These are phyloP conservation scores for Agrypnia vestita DNA, from an alignment of 1,140 invertebrate species.

Conservation along the genomic window DNA sequence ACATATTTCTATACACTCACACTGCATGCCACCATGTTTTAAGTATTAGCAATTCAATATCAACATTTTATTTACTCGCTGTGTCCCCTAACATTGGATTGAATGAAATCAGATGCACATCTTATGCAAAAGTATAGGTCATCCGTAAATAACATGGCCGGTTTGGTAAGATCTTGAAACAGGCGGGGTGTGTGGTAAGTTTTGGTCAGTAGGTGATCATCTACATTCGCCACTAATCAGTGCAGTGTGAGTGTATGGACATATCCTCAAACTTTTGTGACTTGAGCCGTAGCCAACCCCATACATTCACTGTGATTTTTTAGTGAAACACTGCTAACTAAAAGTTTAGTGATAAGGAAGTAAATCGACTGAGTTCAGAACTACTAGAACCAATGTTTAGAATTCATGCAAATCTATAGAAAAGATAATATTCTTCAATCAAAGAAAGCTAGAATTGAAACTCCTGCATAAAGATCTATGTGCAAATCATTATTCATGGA, in stretches of 20 bases:
- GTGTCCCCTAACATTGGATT: no score
- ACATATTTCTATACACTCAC: background rate
- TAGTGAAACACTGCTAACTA: background rate
- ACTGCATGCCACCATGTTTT: background rate
- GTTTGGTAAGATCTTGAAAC: no score
- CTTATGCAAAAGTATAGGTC: no score
- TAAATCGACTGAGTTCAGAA: no score
- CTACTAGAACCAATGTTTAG: background rate
- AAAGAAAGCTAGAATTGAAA: constrained; percentile 39
- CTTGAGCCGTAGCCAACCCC: background rate
- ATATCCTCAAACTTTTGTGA: background rate
- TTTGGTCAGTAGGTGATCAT: no score
- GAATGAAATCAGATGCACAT: no score
- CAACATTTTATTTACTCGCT: background rate
- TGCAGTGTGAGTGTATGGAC: no score
- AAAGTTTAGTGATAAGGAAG: background rate
- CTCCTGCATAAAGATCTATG: no score
- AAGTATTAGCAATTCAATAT: background rate
- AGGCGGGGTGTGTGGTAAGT: no score
- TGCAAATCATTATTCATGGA: no score
- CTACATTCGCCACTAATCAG: no score
- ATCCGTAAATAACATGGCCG: no score
- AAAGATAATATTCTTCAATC: constrained; percentile 9
- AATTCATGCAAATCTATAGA: constrained; percentile 8
- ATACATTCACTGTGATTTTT: background rate